These are phyloP conservation scores for Sesia apiformis DNA, from an alignment of 2,888 invertebrate genomes.

Conservation along the genomic window DNA sequence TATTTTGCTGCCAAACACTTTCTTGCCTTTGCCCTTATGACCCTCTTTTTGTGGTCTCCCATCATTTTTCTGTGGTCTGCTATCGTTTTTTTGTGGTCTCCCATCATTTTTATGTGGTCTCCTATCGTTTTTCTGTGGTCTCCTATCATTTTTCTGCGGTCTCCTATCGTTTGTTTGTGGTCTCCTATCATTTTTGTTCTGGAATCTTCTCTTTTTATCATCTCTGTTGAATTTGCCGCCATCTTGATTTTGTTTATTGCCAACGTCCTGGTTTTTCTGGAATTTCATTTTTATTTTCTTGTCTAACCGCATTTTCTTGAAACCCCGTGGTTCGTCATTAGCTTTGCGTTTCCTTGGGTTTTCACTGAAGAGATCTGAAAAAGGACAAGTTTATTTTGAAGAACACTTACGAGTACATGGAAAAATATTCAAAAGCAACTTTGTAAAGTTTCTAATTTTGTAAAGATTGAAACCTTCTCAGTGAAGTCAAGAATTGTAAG, in stretches of 20 bases:
- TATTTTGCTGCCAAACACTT: conserved; percentile 57
- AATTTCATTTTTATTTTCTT: conserved; percentile 55
- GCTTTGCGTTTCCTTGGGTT: conserved; percentile 46
- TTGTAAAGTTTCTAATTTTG: no score
- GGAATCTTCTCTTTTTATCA: conserved; percentile 4
- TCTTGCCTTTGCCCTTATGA: conserved; percentile 31
- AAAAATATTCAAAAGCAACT: no score
- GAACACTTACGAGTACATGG: no score
- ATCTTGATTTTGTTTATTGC: conserved; percentile 12
- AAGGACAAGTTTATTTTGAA: background rate
- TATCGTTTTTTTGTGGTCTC: background rate
- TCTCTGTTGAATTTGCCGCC: background rate
- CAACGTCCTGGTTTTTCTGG: conserved; percentile 26
- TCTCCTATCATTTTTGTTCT: conserved; percentile 16
- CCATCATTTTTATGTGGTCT: background rate
- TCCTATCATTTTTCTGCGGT: background rate
- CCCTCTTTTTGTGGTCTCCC: conserved; percentile 11
- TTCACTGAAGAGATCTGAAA: conserved; percentile 52
- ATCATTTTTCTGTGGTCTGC: background rate
- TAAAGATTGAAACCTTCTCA: no score
- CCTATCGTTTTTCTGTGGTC: conserved; percentile 5
- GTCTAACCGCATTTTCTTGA: conserved; percentile 61
- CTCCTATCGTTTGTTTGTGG: conserved; percentile 3
- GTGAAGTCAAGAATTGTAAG: no score
- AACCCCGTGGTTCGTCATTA: conserved; percentile 48